Base-by-base conservation (phyloP, 2,888 invertebrate genomes). In the Dryomyza anilis region DNA sequence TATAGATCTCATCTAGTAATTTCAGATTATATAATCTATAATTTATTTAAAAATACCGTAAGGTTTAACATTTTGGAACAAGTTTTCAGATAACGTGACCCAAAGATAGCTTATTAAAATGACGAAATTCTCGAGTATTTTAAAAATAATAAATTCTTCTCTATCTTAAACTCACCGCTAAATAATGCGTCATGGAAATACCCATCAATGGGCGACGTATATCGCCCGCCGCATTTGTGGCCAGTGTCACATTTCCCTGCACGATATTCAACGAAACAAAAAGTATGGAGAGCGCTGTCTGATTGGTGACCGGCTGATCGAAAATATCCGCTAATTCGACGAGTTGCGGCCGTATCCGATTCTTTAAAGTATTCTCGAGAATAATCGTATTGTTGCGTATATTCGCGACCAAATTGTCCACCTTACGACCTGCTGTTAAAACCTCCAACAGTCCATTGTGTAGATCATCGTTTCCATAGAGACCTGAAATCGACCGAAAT, bases 391-490 rank as follows among this genome's bases (percentile, higher is more conserved):
- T 93, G 82, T 93, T 93, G 75, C 91, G 89, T 63, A 94, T 91
- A 55, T 90, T 90, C 69, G 88, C 88, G 69, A 95, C 89, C 71
- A 92, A 88, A 58, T 89, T 88, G 69, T 95, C 93, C 70, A 95
- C 91, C 81, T 92, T 91, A 76, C 90, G 88, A 6, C 94, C 91
- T 14, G 95, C 91, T 67, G 89, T 88, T 69, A 92, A 87, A 75
- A 94, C 89, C 81, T 92, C 91, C 74, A 92, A 87, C 80, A 96
- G 86, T 8, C 95, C 95, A 83, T 94, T 94, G 86, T 96, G 95
- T 50, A 95, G 88, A 82, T 95, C 95, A 82, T 96, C 95, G 85
- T 96, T 97, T 43, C 96, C 96, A 84, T 95, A 97, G 46, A 97
- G 88, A 30, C 92, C 81, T 81, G 43, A 14, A 46, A 43, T 36